Base-by-base conservation (phyloP, 2,888 invertebrate genomes). In the Biston stratarius region DNA sequence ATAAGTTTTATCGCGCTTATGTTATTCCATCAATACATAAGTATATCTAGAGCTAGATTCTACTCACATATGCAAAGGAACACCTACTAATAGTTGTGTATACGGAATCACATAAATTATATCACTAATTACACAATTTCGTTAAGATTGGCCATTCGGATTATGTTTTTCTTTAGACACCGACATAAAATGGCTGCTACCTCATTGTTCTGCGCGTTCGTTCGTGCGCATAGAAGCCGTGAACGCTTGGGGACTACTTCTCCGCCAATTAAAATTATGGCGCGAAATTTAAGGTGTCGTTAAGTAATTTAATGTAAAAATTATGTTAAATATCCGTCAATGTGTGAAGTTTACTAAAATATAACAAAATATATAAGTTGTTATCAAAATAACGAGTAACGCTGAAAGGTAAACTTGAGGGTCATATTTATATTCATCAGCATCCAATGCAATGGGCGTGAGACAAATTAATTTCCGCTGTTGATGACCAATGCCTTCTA, bases 131-230 rank as follows among this genome's bases (percentile, higher is more conserved):
- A 93, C 93, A 93, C 92, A 92, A 94, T 93, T 93, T 92, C 81
- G 89, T 87, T 90, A 93, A 93, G 91, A 94, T 94, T 94, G 93
- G 94, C 93, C 94, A 94, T 94, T 94, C 93, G 94, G 92, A 94
- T 93, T 92, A 94, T 93, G 93, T 94, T 94, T 94, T 94, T 93
- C 92, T 93, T 75, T 93, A 90, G 90, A 90, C 94, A 94, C 93
- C 92, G 92, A 94, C 89, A 94, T 94, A 94, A 94, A 94, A 94
- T 94, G 94, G 94, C 94, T 92, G 94, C 93, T 94, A 93, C 92
- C 94, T 94, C 94, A 94, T 94, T 94, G 94, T 94, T 93, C 93
- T 94, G 94, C 94, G 94, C 94, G 94, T 88, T 94, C 92, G 94
- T 92, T 93, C 93, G 93, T 94, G 94, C 94, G 94, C 94, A 94